These are phyloP conservation scores for Dolichallabes microphthalmus DNA, from an alignment of 2,113 vertebrate species.

Conservation along the genomic window DNA sequence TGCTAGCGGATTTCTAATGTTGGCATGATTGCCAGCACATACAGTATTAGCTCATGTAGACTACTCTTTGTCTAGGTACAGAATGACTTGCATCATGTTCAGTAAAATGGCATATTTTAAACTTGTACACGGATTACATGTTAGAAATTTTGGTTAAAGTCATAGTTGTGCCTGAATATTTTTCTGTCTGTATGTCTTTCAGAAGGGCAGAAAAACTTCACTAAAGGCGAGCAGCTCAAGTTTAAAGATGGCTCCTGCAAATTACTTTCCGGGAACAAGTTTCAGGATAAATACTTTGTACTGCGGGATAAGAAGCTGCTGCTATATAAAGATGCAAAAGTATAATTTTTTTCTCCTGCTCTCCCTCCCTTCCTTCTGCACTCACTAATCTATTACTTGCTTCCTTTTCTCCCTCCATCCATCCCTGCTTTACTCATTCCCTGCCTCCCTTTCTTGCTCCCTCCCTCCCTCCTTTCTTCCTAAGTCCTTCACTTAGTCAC, in stretches of 20 bases:
- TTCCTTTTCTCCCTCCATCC: neutral
- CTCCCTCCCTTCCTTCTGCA: neutral
- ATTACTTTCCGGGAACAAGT: slow-evolving; percentile 88
- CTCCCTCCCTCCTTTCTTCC: neutral
- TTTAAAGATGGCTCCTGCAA: slow-evolving; percentile 89
- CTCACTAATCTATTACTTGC: neutral
- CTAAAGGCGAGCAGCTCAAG: slow-evolving; percentile 82
- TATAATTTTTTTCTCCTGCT: slow-evolving; percentile 56
- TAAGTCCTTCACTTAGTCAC: neutral
- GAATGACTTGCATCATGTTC: neutral
- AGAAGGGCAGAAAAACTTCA: slow-evolving; percentile 64
- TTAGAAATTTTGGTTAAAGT: neutral
- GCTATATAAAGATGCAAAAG: slow-evolving; percentile 91
- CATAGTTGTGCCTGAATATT: neutral
- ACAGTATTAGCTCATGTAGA: neutral
- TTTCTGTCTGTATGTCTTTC: slow-evolving; percentile 1
- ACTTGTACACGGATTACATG: neutral
- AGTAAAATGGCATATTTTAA: neutral
- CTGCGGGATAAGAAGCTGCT: slow-evolving; percentile 81
- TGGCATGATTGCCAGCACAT: neutral
- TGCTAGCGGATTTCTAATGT: neutral
- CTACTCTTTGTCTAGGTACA: neutral
- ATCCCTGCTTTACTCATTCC: neutral
- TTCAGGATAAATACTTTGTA: slow-evolving; percentile 88
- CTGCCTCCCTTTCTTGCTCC: neutral